Conservation (phyloP, 37 sponge, comb jelly and placozoan genomes). For the Geodia barretti region DNA sequence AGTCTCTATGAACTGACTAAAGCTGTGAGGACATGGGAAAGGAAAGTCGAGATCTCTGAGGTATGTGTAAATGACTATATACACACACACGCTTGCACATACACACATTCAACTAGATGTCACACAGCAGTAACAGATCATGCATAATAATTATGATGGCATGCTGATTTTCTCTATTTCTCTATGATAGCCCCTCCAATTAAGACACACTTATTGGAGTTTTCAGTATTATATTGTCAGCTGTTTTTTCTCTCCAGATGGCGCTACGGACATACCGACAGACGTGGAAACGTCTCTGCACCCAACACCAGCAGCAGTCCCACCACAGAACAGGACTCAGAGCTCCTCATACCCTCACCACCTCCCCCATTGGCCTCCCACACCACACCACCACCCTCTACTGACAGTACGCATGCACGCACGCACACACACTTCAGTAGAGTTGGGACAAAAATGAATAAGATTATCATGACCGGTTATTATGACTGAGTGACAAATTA, state of each 20-base stretch:
- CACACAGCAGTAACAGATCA: too few relatives aligned
- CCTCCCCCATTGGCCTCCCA: not conserved
- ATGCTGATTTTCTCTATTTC: too few relatives aligned
- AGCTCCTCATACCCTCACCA: not conserved
- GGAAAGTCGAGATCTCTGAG: constrained; percentile 97
- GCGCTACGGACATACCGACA: constrained; percentile 18
- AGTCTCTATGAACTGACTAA: constrained; percentile 85
- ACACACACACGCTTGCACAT: not conserved
- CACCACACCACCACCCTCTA: not conserved
- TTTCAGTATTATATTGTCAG: too few relatives aligned
- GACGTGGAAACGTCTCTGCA: constrained; percentile 16
- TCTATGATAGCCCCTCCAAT: too few relatives aligned
- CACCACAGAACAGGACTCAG: not conserved
- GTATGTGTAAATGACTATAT: too few relatives aligned
- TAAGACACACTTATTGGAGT: too few relatives aligned
- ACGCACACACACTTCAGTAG: not conserved
- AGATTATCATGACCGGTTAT: not conserved
- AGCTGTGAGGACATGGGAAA: constrained; percentile 85
- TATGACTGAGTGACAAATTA: too few relatives aligned
- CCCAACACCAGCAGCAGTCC: constrained; percentile 5
- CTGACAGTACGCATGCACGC: not conserved
- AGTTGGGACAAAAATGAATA: not conserved
- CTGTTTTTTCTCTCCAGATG: constrained; percentile 9
- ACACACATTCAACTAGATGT: not conserved
- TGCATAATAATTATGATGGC: too few relatives aligned